Base-by-base conservation (phyloP, 2,113 vertebrate genomes). In the Corythornis vintsioides region DNA sequence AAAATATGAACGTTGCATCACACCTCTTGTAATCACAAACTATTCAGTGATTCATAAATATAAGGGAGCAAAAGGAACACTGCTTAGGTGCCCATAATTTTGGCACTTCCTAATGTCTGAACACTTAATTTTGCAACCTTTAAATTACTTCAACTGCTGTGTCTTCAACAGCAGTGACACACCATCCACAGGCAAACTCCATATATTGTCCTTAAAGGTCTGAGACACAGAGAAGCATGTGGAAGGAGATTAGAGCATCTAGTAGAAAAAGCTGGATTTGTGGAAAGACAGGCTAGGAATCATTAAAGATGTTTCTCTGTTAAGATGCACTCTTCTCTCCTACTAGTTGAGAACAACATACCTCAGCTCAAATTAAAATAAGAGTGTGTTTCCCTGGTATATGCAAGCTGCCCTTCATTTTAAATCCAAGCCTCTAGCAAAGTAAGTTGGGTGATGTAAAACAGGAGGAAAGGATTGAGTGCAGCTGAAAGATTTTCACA, bases 31-130 rank as follows among this genome's bases (percentile, higher is more conserved):
- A 88, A 80, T 74, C 31, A n/a, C 15, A 57, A 48, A 75, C 50
- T 79, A 40, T 60, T 88, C 88, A 88, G 90, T 75, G 40, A 78
- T 78, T 78, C 29, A 92, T 60, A 86, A 91, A 52, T 28, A 43
- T 5, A 77, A 67, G 17, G 14, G 11, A 21, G 7, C 29, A 10
- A 43, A 91, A 66, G 24, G 15, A 81, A 59, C 60, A 40, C 18
- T 77, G 15, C 31, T 76, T 21, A 79, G 25, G 8, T 2, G 83
- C 29, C 52, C 66, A 83, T 71, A 88, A 69, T 60, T 83, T 33
- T 74, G n/a, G 10, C 4, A 40, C 55, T 86, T 77, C 14, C 14
- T 80, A 55, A 50, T 42, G n/a, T 73, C 10, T 38, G 57, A 83
- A 21, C 5, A 13, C 24, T 74, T 73, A 6, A 71, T 63, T 93